Base-by-base conservation (phyloP, 1,140 invertebrate species). In the Gonatopus flavifemur region DNA sequence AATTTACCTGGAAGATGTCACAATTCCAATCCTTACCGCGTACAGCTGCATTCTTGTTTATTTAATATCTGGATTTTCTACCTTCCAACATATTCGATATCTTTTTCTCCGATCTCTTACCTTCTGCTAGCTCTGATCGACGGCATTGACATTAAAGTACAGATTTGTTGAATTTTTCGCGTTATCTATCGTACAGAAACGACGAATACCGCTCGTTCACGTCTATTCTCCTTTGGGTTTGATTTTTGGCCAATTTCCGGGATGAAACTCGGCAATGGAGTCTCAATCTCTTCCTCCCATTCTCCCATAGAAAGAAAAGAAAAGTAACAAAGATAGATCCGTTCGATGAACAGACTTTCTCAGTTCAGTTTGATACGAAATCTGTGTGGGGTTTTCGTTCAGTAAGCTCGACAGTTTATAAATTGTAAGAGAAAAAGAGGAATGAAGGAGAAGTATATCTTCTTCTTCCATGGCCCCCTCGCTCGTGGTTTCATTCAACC, bases 221-320 rank as follows among this genome's bases (percentile, higher is more conserved):
- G n/a, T n/a, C 31, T 32, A 32, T 32, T 13, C n/a, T 15, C n/a
- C 31, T 32, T 32, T 18, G n/a, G 15, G 16, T 36, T 36, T 18
- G 35, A 36, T 36, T 36, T 18, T 36, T 36, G 35, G 35, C 35
- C 35, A 36, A 36, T 36, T 36, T 36, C 35, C 35, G 35, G 35
- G 19, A 36, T 16, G 35, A 18, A 36, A 10, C 9, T 36, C 35
- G 35, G 35, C 15, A 15, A 36, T 6, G 6, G 12, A 12, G 25
- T 7, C n/a, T n/a, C n/a, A 28, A 28, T 28, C 12, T 28, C 25
- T 12, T 12, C 12, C 12, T 28, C 6, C 25, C 25, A 28, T 28
- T 28, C 6, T 7, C 12, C 12, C 25, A 12, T 7, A 12, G 25
- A 28, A 28, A 28, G 25, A 28, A 28, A 12, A 6, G 25, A 28